These are phyloP conservation scores for Machaerirhynchus nigripectus DNA, from an alignment of 2,113 vertebrate species.

Conservation along the genomic window DNA sequence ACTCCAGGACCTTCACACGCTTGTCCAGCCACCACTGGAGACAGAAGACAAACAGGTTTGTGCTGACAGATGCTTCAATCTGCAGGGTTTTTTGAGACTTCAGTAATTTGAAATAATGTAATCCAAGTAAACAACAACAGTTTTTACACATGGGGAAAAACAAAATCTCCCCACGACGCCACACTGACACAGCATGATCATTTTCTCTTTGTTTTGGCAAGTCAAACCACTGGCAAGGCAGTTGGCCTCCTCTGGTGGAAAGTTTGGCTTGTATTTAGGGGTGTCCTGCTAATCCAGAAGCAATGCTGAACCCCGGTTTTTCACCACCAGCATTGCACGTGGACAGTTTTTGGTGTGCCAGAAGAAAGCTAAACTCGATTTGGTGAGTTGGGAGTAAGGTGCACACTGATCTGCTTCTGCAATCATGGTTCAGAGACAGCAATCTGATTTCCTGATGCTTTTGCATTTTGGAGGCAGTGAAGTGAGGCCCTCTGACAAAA, in stretches of 20 bases:
- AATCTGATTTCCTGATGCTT: constrained; percentile 25
- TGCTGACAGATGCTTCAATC: background rate
- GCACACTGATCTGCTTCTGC: constrained; percentile 6
- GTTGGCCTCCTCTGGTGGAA: background rate
- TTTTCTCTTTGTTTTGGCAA: background rate
- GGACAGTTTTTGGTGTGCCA: background rate
- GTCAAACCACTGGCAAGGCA: background rate
- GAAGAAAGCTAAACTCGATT: background rate
- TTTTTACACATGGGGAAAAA: background rate
- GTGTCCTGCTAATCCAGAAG: background rate
- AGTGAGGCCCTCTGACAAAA: constrained; percentile 68
- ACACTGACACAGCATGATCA: background rate
- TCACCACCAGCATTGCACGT: background rate
- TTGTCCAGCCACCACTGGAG: background rate
- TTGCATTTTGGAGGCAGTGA: constrained; percentile 43
- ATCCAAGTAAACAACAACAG: background rate
- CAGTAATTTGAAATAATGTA: background rate
- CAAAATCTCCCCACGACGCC: background rate
- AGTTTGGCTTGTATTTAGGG: background rate
- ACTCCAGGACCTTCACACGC: background rate
- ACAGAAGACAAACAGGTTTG: background rate
- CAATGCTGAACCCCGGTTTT: background rate
- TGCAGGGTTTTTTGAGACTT: background rate
- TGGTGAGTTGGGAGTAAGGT: constrained; percentile 8
- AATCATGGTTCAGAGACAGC: constrained; percentile 14